Percentiles rank a stretch among this genome's conserved stretches.
phyloP scores from a whole-genome alignment of 2,113 vertebrate genomes.

The Chiloscyllium plagiosum region DNA sequence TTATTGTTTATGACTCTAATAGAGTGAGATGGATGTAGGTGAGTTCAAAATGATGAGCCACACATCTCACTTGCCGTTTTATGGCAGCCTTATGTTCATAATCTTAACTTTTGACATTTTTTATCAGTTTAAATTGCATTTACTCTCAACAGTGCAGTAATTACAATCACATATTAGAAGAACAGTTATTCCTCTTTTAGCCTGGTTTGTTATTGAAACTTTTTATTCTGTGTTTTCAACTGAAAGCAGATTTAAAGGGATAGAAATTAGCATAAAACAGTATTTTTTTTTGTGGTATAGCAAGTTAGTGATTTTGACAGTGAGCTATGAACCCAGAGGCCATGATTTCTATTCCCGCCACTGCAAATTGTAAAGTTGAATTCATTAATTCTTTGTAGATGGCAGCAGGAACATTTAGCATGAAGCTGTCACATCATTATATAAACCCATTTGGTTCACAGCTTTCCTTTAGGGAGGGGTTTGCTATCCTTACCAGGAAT shows the following conservation, averaged over 20 bases:
- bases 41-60: background rate
- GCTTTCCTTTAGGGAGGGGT: background rate
- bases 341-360: background rate
- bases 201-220: background rate
- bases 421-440: background rate
- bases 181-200: background rate
- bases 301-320: background rate
- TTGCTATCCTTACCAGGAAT: background rate
- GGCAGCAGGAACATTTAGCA: background rate
- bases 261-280: background rate
- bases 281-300: background rate
- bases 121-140: slow-evolving; percentile 14
- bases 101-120: background rate
- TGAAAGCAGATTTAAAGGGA: background rate
- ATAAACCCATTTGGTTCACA: background rate
- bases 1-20: background rate
- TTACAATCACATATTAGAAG: background rate
- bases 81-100: background rate
- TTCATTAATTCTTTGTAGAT: background rate
- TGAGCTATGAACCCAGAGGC: background rate
- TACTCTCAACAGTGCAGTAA: background rate
- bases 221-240: background rate
- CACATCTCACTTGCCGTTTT: background rate
- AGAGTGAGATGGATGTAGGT: background rate
- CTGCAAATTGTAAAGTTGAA: background rate